Evolutionary conservation across 2,113 vertebrate species (phyloP), one percentile per base, ranked within the genome.

Genomic region (Aptenodytes forsteri): DNA sequence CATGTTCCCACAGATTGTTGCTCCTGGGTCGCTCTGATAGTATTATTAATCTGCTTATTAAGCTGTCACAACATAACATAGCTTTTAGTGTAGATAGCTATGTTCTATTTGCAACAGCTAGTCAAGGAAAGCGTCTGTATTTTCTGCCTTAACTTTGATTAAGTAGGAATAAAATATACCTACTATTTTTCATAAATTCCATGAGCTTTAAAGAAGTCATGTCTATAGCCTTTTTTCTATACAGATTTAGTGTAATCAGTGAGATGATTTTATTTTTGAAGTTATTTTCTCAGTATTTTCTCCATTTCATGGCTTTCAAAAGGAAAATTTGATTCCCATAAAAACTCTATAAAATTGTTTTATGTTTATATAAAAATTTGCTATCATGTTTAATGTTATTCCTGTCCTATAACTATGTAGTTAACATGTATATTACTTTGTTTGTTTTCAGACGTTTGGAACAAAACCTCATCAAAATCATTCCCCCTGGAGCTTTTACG

Each of bases 381-480:
- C 64, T 85, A 10, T 72, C 61, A 52, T 54, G 46, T 50, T 96
- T 94, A 44, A 49, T 26, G 9, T 42, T 71, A 42, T 76, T 80
- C 9, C 69, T 65, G 15, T 59, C 21, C 10, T 81, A 8, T 40
- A 44, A 38, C 55, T 86, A 52, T 58, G 44, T 70, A 70, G 66
- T 42, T 96, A 85, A 91, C 66, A 44, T 79, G 61, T 76, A 10
- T 91, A 30, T 77, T 90, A 38, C 59, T 97, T 76, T 97, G 50
- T 98, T 93, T 96, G 54, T 93, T 97, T 82, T 49, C 97, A 99
- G 99, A 97, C 99, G 99, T 95, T 98, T 99, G 97, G 99, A 99
- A 97, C 99, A 99, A 98, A 99, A 99, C 97, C 97, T 99, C 98
- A 99, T 99, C 98, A 99, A 99, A 98, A 98, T 96, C 92, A 98